Percentiles rank a stretch among this genome's conserved stretches.
phyloP scores from a whole-genome alignment of 2,888 invertebrate species.

The Oxytorus armatus region DNA sequence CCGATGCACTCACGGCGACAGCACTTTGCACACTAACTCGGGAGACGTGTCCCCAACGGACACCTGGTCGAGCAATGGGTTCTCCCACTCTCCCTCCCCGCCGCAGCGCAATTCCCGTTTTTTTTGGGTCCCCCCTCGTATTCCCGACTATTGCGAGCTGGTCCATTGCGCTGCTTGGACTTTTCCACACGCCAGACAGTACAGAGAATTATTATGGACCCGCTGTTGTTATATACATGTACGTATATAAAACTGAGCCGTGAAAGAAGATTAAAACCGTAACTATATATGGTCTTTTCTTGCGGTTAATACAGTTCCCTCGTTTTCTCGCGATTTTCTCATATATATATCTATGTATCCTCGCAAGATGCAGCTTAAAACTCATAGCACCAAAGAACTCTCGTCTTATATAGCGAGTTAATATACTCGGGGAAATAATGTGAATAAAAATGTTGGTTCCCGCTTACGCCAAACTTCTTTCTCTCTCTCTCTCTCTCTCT shows the following conservation, averaged over 20 bases:
- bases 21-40: too few relatives aligned
- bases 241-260: slow-evolving; percentile 40
- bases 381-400: slow-evolving; percentile 24
- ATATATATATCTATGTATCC: not conserved
- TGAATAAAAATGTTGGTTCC: slow-evolving; percentile 70
- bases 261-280: slow-evolving; percentile 65
- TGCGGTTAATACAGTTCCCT: slow-evolving; percentile 36
- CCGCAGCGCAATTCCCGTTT: too few relatives aligned
- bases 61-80: too few relatives aligned
- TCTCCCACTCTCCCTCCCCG: too few relatives aligned
- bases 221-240: slow-evolving; percentile 18
- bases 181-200: slow-evolving; percentile 18
- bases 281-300: slow-evolving; percentile 49
- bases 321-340: not conserved
- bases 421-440: slow-evolving; percentile 70
- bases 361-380: slow-evolving; percentile 30
- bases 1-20: too few relatives aligned
- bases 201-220: slow-evolving; percentile 26
- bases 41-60: too few relatives aligned
- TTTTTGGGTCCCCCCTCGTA: too few relatives aligned
- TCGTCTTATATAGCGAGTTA: slow-evolving; percentile 57
- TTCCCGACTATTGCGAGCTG: too few relatives aligned
- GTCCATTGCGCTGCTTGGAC: slow-evolving; percentile 2
- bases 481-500: not conserved
- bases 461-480: slow-evolving; percentile 65